These are phyloP conservation scores for Zaprionus bogoriensis DNA, from an alignment of 2,888 invertebrate species.

Conservation along the genomic window DNA sequence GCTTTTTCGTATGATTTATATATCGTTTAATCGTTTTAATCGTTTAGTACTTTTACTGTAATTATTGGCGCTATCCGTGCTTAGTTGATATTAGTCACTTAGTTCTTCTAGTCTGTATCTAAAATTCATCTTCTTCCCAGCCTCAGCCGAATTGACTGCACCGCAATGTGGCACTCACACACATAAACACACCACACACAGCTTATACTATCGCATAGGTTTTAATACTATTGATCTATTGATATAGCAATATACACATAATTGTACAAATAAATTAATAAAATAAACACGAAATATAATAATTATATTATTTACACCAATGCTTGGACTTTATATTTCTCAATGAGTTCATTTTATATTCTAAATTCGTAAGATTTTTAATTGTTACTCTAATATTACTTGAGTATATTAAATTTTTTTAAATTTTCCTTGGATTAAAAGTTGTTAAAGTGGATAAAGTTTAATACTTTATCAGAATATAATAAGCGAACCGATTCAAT, in stretches of 20 bases:
- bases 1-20: slow-evolving; percentile 40
- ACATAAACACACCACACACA: not conserved
- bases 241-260: slow-evolving; percentile 53
- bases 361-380: no score
- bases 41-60: slow-evolving; percentile 39
- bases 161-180: slow-evolving; percentile 37
- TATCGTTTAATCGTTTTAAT: slow-evolving; percentile 46
- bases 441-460: no score
- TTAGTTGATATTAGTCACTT: slow-evolving; percentile 74
- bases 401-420: no score
- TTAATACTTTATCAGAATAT: no score
- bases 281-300: slow-evolving; percentile 54
- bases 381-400: no score
- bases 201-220: slow-evolving; percentile 44
- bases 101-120: slow-evolving; percentile 77
- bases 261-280: slow-evolving; percentile 75
- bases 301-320: slow-evolving; percentile 56
- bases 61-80: slow-evolving; percentile 70
- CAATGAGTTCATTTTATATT: no score
- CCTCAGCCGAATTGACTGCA: slow-evolving; percentile 47
- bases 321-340: not conserved
- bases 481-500: no score
- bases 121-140: slow-evolving; percentile 39
- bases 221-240: slow-evolving; percentile 46
- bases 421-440: no score